A percentile compares a stretch with the other conserved stretches of the same genome.
phyloP scores from a whole-genome alignment of 1,140 invertebrate genomes.

The Cephus cinctus region DNA sequence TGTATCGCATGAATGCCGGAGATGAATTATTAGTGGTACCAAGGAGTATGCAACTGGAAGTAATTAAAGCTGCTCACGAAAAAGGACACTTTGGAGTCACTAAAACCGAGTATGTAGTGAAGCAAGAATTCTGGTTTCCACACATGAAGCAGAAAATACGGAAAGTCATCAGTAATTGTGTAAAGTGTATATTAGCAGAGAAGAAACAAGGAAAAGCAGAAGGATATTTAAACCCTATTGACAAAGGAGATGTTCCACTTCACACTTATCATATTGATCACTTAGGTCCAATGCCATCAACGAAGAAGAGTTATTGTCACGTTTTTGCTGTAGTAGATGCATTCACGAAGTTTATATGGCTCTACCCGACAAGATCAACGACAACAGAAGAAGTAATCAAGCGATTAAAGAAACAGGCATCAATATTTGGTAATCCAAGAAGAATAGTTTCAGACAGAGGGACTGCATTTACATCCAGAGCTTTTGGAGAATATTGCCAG shows the following conservation, averaged over 20 bases:
- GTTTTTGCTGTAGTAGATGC: neutral
- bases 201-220: neutral
- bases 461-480: conserved; percentile 6
- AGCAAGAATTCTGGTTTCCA: conserved; percentile 38
- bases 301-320: neutral
- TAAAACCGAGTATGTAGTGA: conserved; percentile 40
- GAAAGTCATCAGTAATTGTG: neutral
- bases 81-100: conserved; percentile 4
- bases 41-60: neutral
- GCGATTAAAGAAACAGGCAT: neutral
- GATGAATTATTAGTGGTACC: neutral
- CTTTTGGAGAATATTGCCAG: conserved; percentile 12
- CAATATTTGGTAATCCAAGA: conserved; percentile 18
- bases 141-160: conserved; percentile 18
- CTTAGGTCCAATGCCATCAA: neutral
- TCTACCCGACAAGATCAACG: neutral
- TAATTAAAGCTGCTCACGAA: neutral
- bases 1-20: neutral
- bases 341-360: neutral
- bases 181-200: neutral
- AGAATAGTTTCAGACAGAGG: conserved; percentile 4
- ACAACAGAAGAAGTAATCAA: neutral
- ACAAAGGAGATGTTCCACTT: neutral
- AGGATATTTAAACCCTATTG: neutral
- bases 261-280: conserved; percentile 5